These are phyloP conservation scores for Platyscapa corneri DNA, from an alignment of 1,140 invertebrate genomes.

Conservation along the genomic window DNA sequence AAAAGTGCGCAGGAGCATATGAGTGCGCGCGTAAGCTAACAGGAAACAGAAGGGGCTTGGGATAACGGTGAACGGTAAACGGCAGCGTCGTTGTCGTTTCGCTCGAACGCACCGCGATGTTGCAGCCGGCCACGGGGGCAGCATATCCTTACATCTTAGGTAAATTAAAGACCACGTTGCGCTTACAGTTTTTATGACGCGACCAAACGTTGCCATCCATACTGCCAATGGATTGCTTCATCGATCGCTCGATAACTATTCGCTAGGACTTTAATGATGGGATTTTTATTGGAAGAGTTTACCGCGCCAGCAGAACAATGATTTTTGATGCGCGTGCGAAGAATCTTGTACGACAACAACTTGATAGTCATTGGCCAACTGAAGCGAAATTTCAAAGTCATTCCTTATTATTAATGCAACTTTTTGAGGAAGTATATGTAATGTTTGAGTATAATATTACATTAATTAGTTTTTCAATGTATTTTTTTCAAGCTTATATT, in stretches of 20 bases:
- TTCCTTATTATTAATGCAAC: slow-evolving; percentile 6
- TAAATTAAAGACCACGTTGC: not conserved
- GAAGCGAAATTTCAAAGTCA: not conserved
- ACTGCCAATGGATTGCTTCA: not conserved
- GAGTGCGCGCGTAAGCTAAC: not conserved
- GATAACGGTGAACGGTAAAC: slow-evolving; percentile 20
- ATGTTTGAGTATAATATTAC: not conserved
- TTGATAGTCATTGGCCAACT: not conserved
- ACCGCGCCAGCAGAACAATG: not conserved
- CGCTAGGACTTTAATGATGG: not conserved
- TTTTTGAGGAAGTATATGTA: not conserved
- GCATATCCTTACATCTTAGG: not conserved
- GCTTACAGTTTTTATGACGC: not conserved
- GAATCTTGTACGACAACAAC: not conserved
- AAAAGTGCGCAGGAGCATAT: not conserved
- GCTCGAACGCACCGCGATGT: not conserved
- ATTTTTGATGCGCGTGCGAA: not conserved
- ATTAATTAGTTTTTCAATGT: not conserved
- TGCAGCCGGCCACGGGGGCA: not conserved
- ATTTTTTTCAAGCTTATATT: not conserved
- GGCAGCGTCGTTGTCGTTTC: not conserved
- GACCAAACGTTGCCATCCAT: not conserved
- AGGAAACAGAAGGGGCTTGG: not conserved
- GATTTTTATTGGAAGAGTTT: not conserved
- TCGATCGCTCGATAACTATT: not conserved